Evolutionary conservation across 2,888 invertebrate genomes (phyloP).

Genomic region (Abscondita cerata): DNA sequence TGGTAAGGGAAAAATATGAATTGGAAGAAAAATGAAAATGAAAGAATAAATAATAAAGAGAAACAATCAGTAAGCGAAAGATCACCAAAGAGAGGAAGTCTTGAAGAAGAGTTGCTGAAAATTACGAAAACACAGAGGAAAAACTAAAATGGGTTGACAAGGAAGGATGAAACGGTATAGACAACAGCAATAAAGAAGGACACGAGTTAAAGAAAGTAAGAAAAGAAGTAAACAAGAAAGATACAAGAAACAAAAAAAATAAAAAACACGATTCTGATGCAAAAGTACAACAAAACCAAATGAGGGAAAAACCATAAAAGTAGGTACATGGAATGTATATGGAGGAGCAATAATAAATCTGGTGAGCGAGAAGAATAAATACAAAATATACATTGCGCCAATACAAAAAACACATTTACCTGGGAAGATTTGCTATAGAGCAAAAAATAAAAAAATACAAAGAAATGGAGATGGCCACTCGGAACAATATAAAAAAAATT

Average conservation of each 20-base stretch:
- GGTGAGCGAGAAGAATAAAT: neutral
- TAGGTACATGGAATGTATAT: neutral
- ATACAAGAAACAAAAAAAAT: no score
- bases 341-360: neutral
- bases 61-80: slow-evolving; percentile 5
- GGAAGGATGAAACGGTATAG: neutral
- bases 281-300: neutral
- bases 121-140: slow-evolving; percentile 2
- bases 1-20: neutral
- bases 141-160: neutral
- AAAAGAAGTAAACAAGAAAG: no score
- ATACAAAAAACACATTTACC: neutral
- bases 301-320: neutral
- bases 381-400: neutral
- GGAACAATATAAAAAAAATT: neutral
- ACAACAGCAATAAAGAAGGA: neutral
- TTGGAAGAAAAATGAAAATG: slow-evolving; percentile 4
- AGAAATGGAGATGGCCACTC: neutral
- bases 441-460: neutral
- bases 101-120: slow-evolving; percentile 3
- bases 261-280: no score
- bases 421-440: neutral
- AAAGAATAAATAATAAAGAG: neutral
- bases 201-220: slow-evolving; percentile 5
- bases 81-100: slow-evolving; percentile 3